Conservation (phyloP, 2,113 vertebrate genomes). For the Chaenocephalus aceratus region DNA sequence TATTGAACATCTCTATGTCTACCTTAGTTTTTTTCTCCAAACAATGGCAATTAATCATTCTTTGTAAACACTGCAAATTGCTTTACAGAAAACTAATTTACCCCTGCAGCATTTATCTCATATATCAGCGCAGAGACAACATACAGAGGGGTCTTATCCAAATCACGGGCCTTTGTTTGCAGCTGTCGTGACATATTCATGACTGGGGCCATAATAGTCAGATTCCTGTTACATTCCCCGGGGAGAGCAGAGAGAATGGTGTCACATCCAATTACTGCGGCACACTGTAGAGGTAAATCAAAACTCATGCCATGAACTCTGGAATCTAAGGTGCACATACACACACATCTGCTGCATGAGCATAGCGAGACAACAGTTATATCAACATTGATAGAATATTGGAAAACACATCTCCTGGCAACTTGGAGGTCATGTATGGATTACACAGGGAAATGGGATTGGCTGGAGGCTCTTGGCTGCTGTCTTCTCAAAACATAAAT, state of each 20-base stretch:
- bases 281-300: constrained; percentile 81
- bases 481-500: constrained; percentile 69
- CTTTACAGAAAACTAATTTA: constrained; percentile 65
- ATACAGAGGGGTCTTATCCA: constrained; percentile 66
- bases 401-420: constrained; percentile 67
- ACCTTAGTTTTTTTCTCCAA: constrained; percentile 14
- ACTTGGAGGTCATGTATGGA: constrained; percentile 74
- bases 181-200: constrained; percentile 81
- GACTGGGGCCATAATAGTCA: constrained; percentile 81
- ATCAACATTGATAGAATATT: constrained; percentile 74
- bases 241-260: constrained; percentile 78
- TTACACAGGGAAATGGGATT: constrained; percentile 70
- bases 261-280: constrained; percentile 82
- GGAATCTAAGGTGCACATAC: constrained; percentile 48
- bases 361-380: constrained; percentile 55
- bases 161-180: constrained; percentile 77
- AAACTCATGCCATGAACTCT: constrained; percentile 72
- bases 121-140: constrained; percentile 68
- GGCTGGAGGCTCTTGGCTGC: constrained; percentile 64
- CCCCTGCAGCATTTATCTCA: constrained; percentile 60
- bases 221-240: constrained; percentile 78
- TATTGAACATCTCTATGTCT: constrained; percentile 26
- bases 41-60: constrained; percentile 72
- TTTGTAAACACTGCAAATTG: constrained; percentile 69
- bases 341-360: constrained; percentile 27